Base-by-base conservation (phyloP, 2,797 vertebrate species). In the Pampus argenteus region DNA sequence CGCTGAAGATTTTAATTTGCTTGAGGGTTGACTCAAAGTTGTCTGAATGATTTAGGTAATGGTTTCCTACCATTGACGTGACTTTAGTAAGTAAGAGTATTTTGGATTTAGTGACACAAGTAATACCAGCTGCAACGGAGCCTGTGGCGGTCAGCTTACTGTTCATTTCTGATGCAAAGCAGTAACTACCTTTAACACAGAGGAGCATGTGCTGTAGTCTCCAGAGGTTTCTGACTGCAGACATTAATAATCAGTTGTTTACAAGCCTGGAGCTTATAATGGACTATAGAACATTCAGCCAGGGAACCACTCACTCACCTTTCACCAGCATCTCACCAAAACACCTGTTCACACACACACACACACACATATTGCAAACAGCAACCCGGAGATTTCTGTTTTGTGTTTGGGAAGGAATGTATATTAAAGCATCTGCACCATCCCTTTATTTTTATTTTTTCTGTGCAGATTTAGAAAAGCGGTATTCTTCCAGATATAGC, bases 301-400 rank as follows among this genome's bases (percentile, higher is more conserved):
- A 36, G 50, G 38, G 20, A 59, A 9, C 36, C 2, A 0, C 20
- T 56, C 26, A 29, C 25, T 68, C 80, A 74, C 71, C 56, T 51
- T 73, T 79, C 66, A 83, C 83, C 79, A 82, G 74, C 81, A 86
- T 77, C 52, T 76, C 81, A 83, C 50, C 38, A 50, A 50, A 60
- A 65, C 28, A 66, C n/a, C 51, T 66, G 56, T 44, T 56, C 58
- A 66, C 42, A 74, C 29, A 34, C 61, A 34, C 40, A n/a, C n/a
- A n/a, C n/a, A n/a, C 58, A 66, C 42, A 74, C 29, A 34, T 58
- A 34, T 36, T 61, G 67, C 56, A 62, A 71, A 58, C 76, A 71
- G 23, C 29, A 52, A 66, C 15, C 65, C 5, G 25, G 31, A 78
- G 25, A 71, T 74, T 66, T n/a, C n/a, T n/a, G n/a, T 22, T 69